Evolutionary conservation across 2,113 vertebrate genomes (phyloP).

Genomic region (Hippopotamus amphibius): DNA sequence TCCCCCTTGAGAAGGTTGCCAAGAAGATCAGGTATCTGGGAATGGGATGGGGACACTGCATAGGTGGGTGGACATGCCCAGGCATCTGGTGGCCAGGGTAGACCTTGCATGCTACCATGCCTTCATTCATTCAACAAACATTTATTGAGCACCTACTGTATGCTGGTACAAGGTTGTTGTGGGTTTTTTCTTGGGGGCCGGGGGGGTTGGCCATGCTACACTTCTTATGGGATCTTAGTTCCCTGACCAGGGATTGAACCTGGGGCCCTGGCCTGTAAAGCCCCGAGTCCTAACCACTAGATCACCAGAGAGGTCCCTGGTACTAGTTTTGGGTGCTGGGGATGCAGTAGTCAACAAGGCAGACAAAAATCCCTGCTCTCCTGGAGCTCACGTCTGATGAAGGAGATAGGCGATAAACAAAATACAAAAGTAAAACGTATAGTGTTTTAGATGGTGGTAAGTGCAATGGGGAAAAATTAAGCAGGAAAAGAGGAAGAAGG

Average conservation of each 20-base stretch:
- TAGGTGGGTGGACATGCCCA: fast-evolving
- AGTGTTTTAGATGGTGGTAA: background rate
- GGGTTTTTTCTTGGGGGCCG: no score
- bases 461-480: background rate
- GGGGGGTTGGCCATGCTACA: no score
- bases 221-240: no score
- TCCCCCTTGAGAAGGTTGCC: constrained; percentile 91
- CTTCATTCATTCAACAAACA: background rate
- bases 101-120: no score
- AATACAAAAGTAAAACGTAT: background rate
- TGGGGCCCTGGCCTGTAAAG: no score
- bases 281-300: no score
- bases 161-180: background rate
- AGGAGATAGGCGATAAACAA: background rate
- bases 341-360: background rate
- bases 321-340: background rate
- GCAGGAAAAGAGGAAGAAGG: background rate
- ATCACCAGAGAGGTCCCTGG: no score
- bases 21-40: constrained; percentile 89
- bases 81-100: background rate
- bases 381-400: background rate
- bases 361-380: background rate
- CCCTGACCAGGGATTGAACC: no score
- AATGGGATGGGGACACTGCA: background rate
- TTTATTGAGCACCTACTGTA: background rate